Evolutionary conservation across 2,888 invertebrate genomes (phyloP), one percentile per base, ranked within the genome.

Genomic region (Pristionchus entomophagus): DNA sequence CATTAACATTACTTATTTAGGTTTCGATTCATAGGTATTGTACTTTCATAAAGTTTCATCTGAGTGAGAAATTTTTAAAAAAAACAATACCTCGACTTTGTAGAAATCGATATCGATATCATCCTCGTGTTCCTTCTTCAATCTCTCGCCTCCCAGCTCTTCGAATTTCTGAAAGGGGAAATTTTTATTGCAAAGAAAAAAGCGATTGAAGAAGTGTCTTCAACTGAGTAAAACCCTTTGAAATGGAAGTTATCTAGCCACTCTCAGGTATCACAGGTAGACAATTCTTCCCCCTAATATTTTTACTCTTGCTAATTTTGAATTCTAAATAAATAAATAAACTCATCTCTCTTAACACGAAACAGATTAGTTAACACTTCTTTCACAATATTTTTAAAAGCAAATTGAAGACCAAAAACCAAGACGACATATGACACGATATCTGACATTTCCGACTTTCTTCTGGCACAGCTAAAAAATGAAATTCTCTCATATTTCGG

Each of bases 81-180:
- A 22, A 81, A 56, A 56, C 12, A 2, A 4, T 29, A 65, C 84
- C 41, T 89, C 89, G 51, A 91, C 89, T 87, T 89, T 89, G 83
- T 93, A 92, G 73, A 93, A 92, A 73, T 93, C 92, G 49, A 90
- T 90, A 41, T 91, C 91, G 49, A 89, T 86, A 62, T 87, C 88
- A 29, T 88, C 91, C 14, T 87, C 87, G 8, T 84, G 38, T 19
- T 88, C 89, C 49, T 88, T 87, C 26, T 81, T 62, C 32, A 87
- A 32, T 26, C 86, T 86, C 90, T 91, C 87, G 89, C 91, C 90
- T 82, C 88, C 87, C 87, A 89, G 88, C 86, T 88, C 89, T 10
- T 82, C 87, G 56, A 87, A 91, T 59, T 91, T 88, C 89, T 89
- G 53, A 3, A 83, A 49, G 17, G 12, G 41, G 29, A 78, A 35